Evolutionary conservation across 1,140 invertebrate species (phyloP).

Genomic region (Argopecten irradians): DNA sequence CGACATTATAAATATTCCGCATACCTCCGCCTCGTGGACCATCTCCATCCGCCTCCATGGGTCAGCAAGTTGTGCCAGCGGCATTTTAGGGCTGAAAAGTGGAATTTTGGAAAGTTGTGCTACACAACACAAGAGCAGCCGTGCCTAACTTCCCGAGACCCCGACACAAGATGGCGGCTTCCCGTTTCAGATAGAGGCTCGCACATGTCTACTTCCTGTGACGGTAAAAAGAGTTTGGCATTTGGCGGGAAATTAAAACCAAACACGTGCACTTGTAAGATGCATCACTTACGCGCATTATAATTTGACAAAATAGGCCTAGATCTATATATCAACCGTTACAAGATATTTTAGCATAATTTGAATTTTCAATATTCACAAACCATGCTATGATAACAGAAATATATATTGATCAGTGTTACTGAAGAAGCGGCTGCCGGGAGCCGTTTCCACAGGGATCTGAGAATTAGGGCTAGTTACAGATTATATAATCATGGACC

Average conservation of each 20-base stretch:
- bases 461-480: too few species aligned
- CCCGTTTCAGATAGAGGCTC: slow-evolving; percentile 54
- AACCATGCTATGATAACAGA: too few species aligned
- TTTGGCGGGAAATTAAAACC: slow-evolving; percentile 31
- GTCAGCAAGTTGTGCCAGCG: slow-evolving; percentile 73
- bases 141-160: slow-evolving; percentile 44
- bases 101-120: slow-evolving; percentile 67
- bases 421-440: too few species aligned
- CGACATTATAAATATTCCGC: not conserved
- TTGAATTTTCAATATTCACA: too few species aligned
- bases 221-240: slow-evolving; percentile 37
- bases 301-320: too few species aligned
- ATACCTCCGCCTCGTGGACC: slow-evolving; percentile 71
- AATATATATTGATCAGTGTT: too few species aligned
- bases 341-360: too few species aligned
- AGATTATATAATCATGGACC: too few species aligned
- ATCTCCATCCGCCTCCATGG: slow-evolving; percentile 75
- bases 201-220: slow-evolving; percentile 54
- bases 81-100: slow-evolving; percentile 72
- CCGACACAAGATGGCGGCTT: slow-evolving; percentile 65
- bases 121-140: slow-evolving; percentile 19
- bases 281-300: too few species aligned
- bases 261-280: too few species aligned
- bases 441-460: too few species aligned
- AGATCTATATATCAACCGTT: too few species aligned